phyloP scores from a whole-genome alignment of 1,140 invertebrate species.

The Drosophila truncata region DNA sequence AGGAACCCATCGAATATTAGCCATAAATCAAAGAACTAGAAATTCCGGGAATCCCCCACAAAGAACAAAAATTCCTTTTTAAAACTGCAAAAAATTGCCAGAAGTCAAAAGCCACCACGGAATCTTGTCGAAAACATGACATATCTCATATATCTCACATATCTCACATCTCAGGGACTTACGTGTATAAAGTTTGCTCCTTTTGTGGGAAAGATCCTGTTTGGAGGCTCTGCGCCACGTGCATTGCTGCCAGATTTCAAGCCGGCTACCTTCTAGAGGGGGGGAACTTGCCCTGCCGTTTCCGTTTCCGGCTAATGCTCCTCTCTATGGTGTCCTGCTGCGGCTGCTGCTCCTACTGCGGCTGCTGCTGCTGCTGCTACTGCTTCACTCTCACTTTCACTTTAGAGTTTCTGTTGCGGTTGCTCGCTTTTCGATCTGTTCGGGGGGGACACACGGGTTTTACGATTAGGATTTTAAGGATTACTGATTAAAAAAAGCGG shows the following conservation, averaged over 20 bases:
- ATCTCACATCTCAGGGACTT: not conserved
- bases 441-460: conserved; percentile 1
- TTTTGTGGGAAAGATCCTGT: not conserved
- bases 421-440: conserved; percentile 33
- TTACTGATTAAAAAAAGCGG: not conserved
- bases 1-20: too few relatives aligned
- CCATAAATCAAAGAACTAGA: too few relatives aligned
- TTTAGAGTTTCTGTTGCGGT: conserved; percentile 30
- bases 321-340: conserved; percentile 2
- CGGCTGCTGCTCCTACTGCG: not conserved
- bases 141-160: too few relatives aligned
- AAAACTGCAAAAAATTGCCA: too few relatives aligned
- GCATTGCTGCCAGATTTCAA: conserved; percentile 9
- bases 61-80: too few relatives aligned
- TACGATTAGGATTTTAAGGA: not conserved
- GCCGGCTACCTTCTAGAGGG: not conserved
- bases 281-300: not conserved
- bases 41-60: too few relatives aligned
- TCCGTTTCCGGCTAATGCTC: conserved; percentile 1
- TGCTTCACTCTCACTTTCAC: conserved; percentile 42
- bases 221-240: not conserved
- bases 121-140: too few relatives aligned
- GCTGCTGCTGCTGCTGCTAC: not conserved
- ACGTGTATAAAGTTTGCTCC: conserved; percentile 5
- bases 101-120: too few relatives aligned